phyloP scores from a whole-genome alignment of 2,888 invertebrate genomes.

The Sisyra terminalis region DNA sequence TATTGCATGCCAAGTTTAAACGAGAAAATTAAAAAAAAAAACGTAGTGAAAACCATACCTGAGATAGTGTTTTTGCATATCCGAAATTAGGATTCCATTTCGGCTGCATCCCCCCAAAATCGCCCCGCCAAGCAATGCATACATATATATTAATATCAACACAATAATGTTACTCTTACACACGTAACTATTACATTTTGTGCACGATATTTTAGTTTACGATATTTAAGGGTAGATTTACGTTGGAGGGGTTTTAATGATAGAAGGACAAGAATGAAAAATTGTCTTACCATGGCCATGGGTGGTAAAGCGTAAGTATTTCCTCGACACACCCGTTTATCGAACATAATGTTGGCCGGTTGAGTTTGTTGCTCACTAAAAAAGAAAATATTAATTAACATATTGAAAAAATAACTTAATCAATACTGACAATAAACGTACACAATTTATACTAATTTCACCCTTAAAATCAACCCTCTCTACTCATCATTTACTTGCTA shows the following conservation, averaged over 20 bases:
- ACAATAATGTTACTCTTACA: no score
- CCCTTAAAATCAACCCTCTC: no score
- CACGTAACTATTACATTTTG: no score
- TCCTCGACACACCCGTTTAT: constrained; percentile 71
- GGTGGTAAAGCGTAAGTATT: constrained; percentile 48
- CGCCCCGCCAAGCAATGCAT: neutral
- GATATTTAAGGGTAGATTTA: neutral
- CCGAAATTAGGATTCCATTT: constrained; percentile 37
- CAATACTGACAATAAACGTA: no score
- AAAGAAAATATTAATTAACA: constrained; percentile 15
- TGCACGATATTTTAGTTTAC: neutral
- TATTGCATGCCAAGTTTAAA: no score
- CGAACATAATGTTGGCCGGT: constrained; percentile 79
- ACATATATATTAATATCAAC: no score
- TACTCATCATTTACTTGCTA: no score
- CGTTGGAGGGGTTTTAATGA: neutral
- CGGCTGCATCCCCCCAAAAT: constrained; percentile 20
- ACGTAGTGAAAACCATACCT: constrained; percentile 17
- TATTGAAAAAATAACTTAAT: neutral
- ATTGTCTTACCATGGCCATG: constrained; percentile 9
- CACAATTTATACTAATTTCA: no score
- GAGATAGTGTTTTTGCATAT: constrained; percentile 35
- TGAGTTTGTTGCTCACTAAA: constrained; percentile 29
- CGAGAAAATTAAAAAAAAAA: no score
- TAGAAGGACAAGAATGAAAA: no score